Evolutionary conservation across 1,140 invertebrate species (phyloP), one percentile per base, ranked within the genome.

Genomic region (Monomorium pharaonis): DNA sequence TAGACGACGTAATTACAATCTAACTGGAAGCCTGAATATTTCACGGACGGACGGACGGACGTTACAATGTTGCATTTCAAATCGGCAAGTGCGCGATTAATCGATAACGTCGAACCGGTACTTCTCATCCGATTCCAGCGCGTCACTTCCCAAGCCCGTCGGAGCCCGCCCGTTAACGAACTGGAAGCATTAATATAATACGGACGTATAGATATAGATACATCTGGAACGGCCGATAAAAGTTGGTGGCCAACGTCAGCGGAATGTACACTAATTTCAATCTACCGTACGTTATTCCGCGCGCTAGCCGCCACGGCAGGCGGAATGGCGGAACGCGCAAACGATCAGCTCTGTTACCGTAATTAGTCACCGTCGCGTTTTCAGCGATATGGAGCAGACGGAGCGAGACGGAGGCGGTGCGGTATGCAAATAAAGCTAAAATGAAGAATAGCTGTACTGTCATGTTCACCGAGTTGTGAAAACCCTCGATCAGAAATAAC

Each of bases 1-100:
- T 88, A 70, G 62, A 76, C 88, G 88, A 86, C 75, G 87, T 89
- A 89, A 89, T 89, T 89, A 89, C 75, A 65, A 24, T 65, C 33
- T 58, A 72, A 77, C 81, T 84, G 54, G 67, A 49, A 78, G 63
- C 80, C 30, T 54, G 81, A 83, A 88, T 84, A 88, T 88, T 88
- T 88, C 87, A 85, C 42, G 65, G 33, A 62, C 27, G 58, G 27
- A 63, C 47, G 56, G 60, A 78, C 58, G 37, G n/a, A n/a, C n/a
- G n/a, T n/a, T 54, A 77, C 58, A 47, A 62, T 74, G 75, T 51
- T 49, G 67, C 75, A 27, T n/a, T 49, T 44, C 6, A 63, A 80
- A 88, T 88, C 75, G 60, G 74, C 75, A 44, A 24, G 37, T 62
- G 27, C 42, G 4, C 63, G 56, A 77, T 77, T 37, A 58, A 76